Evolutionary conservation across 2,888 invertebrate species (phyloP).

Genomic region (Penaeus monodon): DNA sequence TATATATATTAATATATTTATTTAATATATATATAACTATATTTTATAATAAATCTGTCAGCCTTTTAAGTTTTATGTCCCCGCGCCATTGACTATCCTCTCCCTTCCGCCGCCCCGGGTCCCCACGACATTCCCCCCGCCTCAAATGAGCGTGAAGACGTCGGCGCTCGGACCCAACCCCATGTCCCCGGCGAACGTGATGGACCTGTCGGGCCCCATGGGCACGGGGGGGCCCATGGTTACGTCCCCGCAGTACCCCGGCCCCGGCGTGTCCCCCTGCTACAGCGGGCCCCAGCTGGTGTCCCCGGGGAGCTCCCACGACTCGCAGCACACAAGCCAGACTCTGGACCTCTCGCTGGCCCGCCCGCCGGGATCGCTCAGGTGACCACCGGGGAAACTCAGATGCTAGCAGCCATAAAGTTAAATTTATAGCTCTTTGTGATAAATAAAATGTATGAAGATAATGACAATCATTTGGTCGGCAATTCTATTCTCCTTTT

Average conservation of each 20-base stretch:
- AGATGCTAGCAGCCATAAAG: no score
- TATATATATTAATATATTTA: no score
- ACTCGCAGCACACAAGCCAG: constrained; percentile 65
- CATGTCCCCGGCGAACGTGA: constrained; percentile 65
- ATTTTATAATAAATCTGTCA: neutral
- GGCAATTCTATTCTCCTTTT: neutral
- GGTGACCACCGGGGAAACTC: constrained; percentile 29
- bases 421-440: no score
- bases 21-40: no score
- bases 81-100: neutral
- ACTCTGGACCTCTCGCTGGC: constrained; percentile 64
- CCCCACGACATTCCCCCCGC: constrained; percentile 64
- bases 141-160: constrained; percentile 65
- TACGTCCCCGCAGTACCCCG: constrained; percentile 64
- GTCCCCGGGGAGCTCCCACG: constrained; percentile 63
- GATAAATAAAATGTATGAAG: no score
- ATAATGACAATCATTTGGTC: no score
- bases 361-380: constrained; percentile 61
- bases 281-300: constrained; percentile 65
- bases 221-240: constrained; percentile 62
- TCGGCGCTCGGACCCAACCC: constrained; percentile 62
- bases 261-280: constrained; percentile 64
- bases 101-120: constrained; percentile 49
- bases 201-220: constrained; percentile 65
- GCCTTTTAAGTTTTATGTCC: neutral